Conservation (phyloP, 2,888 invertebrate genomes). For the Venusia cambrica region DNA sequence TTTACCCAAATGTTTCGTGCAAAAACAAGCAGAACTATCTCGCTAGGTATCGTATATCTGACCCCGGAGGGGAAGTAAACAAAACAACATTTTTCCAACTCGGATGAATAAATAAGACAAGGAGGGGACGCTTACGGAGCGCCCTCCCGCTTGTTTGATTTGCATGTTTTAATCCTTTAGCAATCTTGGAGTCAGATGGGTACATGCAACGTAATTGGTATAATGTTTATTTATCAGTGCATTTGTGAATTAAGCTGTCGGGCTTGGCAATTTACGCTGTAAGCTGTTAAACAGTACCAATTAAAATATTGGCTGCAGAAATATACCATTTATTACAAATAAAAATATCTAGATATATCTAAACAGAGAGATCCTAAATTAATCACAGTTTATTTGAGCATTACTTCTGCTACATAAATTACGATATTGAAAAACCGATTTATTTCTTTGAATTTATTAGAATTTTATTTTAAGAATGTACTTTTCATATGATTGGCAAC, state of each 20-base stretch:
- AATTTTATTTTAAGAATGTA: too few relatives aligned
- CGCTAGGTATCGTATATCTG: constrained; percentile 49
- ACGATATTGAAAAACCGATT: too few relatives aligned
- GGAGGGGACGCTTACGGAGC: constrained; percentile 69
- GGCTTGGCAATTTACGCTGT: constrained; percentile 6
- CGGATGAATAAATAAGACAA: constrained; percentile 78
- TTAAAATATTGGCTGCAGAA: too few relatives aligned
- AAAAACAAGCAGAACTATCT: constrained; percentile 65
- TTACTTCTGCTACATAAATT: too few relatives aligned
- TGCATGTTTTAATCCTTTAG: constrained; percentile 79
- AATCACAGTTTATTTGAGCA: too few relatives aligned
- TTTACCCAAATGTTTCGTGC: constrained; percentile 27
- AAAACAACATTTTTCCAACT: constrained; percentile 76
- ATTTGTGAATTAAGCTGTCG: constrained; percentile 20
- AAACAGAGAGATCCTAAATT: too few relatives aligned
- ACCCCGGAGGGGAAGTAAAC: constrained; percentile 62
- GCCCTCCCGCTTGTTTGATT: constrained; percentile 73
- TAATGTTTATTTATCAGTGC: constrained; percentile 31
- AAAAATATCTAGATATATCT: too few relatives aligned
- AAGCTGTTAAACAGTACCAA: not conserved
- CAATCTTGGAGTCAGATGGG: constrained; percentile 56
- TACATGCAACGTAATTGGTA: constrained; percentile 38
- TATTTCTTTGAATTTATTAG: too few relatives aligned
- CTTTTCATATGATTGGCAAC: too few relatives aligned
- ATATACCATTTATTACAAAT: too few relatives aligned